Evolutionary conservation across 1,140 invertebrate genomes (phyloP).

Genomic region (Uloborus diversus): DNA sequence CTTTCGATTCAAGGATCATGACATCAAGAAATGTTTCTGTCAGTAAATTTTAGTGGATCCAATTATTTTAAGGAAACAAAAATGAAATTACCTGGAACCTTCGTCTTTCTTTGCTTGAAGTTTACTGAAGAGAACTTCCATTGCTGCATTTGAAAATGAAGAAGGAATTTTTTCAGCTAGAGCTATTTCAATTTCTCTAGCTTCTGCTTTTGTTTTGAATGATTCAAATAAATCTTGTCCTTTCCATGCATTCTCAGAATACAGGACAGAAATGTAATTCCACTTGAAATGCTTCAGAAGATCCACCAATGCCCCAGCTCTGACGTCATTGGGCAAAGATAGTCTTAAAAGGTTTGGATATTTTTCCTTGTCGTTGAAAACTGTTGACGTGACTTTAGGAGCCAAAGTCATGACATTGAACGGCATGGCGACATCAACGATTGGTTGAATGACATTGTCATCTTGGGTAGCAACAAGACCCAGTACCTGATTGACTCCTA

Average conservation of each 20-base stretch:
- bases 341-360: constrained; percentile 61
- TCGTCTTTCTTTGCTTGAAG: constrained; percentile 19
- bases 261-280: constrained; percentile 61
- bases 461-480: constrained; percentile 59
- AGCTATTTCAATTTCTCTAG: constrained; percentile 41
- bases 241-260: constrained; percentile 58
- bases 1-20: no score
- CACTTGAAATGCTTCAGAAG: constrained; percentile 60
- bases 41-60: background rate
- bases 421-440: constrained; percentile 56
- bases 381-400: constrained; percentile 57
- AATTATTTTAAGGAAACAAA: background rate
- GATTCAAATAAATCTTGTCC: constrained; percentile 59
- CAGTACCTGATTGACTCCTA: constrained; percentile 58
- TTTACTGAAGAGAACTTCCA: constrained; percentile 20
- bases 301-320: constrained; percentile 58
- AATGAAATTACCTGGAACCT: constrained; percentile 35
- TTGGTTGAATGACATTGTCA: constrained; percentile 53
- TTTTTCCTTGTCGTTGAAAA: constrained; percentile 58
- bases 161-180: constrained; percentile 47
- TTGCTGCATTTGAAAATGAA: constrained; percentile 11
- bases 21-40: no score
- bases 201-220: constrained; percentile 57
- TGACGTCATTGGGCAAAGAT: constrained; percentile 59
- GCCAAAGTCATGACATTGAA: constrained; percentile 61